These are phyloP conservation scores for Xerus inauris DNA, from an alignment of 2,113 vertebrate species.

Conservation along the genomic window DNA sequence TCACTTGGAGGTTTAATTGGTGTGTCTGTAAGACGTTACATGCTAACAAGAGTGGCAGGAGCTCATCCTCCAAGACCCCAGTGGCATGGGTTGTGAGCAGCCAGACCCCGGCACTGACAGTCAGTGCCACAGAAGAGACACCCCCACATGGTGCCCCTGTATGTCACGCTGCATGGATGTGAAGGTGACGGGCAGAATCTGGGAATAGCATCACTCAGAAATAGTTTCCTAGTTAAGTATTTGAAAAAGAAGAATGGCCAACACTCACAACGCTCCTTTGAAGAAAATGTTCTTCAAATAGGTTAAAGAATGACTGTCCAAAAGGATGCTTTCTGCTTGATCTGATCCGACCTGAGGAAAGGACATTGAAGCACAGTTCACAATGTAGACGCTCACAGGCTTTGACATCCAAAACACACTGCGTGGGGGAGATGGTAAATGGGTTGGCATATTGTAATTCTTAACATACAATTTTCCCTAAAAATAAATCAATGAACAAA, in stretches of 20 bases:
- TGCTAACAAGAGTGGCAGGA: background rate
- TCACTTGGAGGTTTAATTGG: background rate
- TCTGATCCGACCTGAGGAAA: no score
- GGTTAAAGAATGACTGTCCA: background rate
- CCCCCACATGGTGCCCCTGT: accelerated
- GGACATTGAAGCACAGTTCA: background rate
- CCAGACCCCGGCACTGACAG: accelerated
- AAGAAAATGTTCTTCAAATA: background rate
- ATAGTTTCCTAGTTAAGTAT: background rate
- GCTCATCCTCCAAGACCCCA: accelerated
- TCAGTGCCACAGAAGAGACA: accelerated
- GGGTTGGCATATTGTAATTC: background rate
- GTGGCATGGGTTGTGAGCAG: no score
- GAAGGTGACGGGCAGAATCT: accelerated
- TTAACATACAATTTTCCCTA: background rate
- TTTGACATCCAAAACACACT: background rate
- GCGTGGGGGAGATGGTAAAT: background rate
- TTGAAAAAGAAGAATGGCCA: background rate
- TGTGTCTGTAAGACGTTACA: background rate
- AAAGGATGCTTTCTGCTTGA: background rate
- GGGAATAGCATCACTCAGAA: background rate
- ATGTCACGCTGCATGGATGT: accelerated
- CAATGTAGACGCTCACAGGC: background rate
- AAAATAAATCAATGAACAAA: background rate
- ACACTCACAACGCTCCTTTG: background rate